phyloP scores from a whole-genome alignment of 2,797 vertebrate species.

The Lepilemur ruficaudatus region DNA sequence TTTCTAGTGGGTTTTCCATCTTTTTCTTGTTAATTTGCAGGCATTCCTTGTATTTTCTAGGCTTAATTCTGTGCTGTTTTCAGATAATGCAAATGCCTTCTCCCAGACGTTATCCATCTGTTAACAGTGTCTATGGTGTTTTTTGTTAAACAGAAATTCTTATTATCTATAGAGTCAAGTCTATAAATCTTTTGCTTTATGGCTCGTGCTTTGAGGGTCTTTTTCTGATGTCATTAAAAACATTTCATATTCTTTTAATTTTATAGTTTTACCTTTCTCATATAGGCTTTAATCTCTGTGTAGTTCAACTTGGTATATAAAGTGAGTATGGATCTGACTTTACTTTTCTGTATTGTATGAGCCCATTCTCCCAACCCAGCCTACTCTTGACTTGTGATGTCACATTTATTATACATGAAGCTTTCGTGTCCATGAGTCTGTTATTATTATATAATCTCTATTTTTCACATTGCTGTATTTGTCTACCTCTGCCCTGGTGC shows the following conservation, averaged over 20 bases:
- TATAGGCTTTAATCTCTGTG: neutral
- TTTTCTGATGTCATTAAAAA: neutral
- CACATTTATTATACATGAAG: neutral
- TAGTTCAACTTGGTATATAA: neutral
- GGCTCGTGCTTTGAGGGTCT: neutral
- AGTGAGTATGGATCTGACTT: neutral
- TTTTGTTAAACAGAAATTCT: conserved; percentile 35
- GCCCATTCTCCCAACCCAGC: neutral
- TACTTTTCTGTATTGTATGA: neutral
- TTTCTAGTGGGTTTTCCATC: neutral
- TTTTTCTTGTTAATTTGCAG: conserved; percentile 22
- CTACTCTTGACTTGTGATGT: neutral
- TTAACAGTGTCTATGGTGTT: neutral
- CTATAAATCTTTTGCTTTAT: neutral
- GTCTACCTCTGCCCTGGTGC: neutral
- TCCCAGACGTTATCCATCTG: neutral
- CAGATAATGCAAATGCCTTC: neutral
- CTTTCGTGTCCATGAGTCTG: neutral
- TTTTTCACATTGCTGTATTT: neutral
- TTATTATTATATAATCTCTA: neutral
- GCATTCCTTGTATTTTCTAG: neutral
- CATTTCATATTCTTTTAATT: neutral
- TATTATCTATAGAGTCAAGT: neutral
- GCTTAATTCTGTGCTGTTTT: conserved; percentile 9
- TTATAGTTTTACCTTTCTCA: neutral